These are phyloP conservation scores for Cinara cedri DNA, from an alignment of 2,888 invertebrate genomes.

Conservation along the genomic window DNA sequence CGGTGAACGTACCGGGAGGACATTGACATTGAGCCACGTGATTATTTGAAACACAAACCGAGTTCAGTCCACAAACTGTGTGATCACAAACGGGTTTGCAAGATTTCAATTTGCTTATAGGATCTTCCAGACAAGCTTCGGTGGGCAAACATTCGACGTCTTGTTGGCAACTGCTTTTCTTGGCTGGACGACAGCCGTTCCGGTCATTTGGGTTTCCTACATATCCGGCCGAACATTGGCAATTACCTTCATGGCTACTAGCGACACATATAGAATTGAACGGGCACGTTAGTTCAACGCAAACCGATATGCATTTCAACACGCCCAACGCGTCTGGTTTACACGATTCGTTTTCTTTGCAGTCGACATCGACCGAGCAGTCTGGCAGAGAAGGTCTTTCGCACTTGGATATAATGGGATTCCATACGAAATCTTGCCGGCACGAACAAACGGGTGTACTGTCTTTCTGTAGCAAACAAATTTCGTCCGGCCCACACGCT, in stretches of 20 bases:
- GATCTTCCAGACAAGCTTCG: conserved; percentile 74
- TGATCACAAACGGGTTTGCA: conserved; percentile 81
- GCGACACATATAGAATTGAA: conserved; percentile 82
- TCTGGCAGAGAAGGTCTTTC: conserved; percentile 88
- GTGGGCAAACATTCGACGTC: conserved; percentile 85
- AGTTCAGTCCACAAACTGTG: conserved; percentile 81
- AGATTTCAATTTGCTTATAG: conserved; percentile 67
- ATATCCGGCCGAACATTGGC: conserved; percentile 83
- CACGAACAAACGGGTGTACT: conserved; percentile 82
- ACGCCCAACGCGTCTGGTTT: conserved; percentile 84
- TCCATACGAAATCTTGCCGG: conserved; percentile 79
- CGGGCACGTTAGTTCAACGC: conserved; percentile 82
- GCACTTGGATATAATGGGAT: conserved; percentile 79
- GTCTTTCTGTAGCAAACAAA: conserved; percentile 72
- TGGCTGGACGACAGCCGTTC: conserved; percentile 78
- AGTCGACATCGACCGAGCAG: conserved; percentile 75
- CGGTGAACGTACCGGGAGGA: conserved; percentile 83
- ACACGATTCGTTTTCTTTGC: conserved; percentile 74
- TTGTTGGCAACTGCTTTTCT: conserved; percentile 77
- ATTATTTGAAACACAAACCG: conserved; percentile 86
- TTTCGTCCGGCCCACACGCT: conserved; percentile 82
- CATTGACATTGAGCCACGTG: conserved; percentile 89
- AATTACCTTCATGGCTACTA: conserved; percentile 73
- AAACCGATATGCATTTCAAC: conserved; percentile 79
- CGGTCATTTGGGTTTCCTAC: conserved; percentile 89